Evolutionary conservation across 2,888 invertebrate species (phyloP), one percentile per base, ranked within the genome.

Genomic region (Melanotus villosus): DNA sequence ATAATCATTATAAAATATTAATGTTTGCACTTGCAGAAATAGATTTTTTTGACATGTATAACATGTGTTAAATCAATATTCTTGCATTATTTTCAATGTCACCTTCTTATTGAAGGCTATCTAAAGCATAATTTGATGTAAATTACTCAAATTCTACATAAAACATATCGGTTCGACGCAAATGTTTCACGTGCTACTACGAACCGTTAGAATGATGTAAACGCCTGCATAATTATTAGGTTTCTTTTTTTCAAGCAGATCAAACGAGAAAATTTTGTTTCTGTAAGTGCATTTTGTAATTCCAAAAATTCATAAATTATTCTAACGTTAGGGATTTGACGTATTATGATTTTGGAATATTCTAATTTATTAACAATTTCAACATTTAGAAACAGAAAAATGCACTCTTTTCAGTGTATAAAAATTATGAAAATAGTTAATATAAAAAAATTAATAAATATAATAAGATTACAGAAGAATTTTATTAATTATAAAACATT

Each of bases 171-270:
- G 43, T 63, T 38, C 9, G 34, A 45, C 58, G 57, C 47, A 65
- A 50, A 57, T 43, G 43, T 47, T 65, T 65, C 56, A 65, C 47
- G 58, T 65, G 65, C 32, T 57, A 47, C 47, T 65, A 47, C 57
- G 38, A 65, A 54, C 57, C 65, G 65, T 65, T 65, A 64, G 54
- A 30, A 43, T 64, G 64, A 64, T 64, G 64, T 64, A 64, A 63
- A 54, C 62, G 23, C 0, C 26, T 26, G 50, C 38, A 50, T 50
- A 62, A 62, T 62, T 52, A 52, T 36, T 62, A 62, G 34, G 41
- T 30, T 60, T n/a, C n/a, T 26, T 43, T 43, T 45, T 16, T 60
- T 12, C 12, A 43, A 0, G 54, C 21, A 38, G 21, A 4, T 3
- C 1, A 38, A 38, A 21, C 43, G 30, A 45, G 32, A 43, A 57